Conservation (phyloP, 2,113 vertebrate genomes). For the Tonatia bakeri region DNA sequence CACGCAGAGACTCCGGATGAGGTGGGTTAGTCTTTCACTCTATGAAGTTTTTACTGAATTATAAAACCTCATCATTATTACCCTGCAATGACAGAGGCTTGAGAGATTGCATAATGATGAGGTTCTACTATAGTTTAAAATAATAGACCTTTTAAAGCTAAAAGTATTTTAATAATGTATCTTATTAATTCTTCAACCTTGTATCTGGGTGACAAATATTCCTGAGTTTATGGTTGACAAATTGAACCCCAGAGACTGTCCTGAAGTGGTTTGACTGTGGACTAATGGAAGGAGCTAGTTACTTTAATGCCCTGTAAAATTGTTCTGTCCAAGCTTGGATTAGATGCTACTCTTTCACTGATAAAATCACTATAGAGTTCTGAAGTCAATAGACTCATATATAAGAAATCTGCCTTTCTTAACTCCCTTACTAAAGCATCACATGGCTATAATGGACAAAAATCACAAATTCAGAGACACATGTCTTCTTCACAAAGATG, state of each 20-base stretch:
- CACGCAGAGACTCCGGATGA: neutral
- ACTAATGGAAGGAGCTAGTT: neutral
- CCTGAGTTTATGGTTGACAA: constrained; percentile 20
- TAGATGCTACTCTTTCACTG: neutral
- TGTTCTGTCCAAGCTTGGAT: neutral
- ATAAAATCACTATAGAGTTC: neutral
- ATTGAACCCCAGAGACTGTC: constrained; percentile 11
- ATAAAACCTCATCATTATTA: neutral
- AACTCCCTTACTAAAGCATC: neutral
- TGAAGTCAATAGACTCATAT: neutral
- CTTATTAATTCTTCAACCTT: constrained; percentile 30
- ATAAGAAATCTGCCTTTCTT: neutral
- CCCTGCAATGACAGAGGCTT: neutral
- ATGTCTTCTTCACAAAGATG: neutral
- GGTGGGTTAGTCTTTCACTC: neutral
- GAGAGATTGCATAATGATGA: neutral
- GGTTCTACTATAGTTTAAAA: neutral
- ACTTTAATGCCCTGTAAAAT: neutral
- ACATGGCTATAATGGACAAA: neutral
- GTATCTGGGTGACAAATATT: constrained; percentile 43
- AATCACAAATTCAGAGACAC: neutral
- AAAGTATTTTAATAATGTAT: constrained; percentile 10
- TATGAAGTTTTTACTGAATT: neutral
- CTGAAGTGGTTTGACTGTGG: neutral
- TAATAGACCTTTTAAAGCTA: constrained; percentile 6